Evolutionary conservation across 2,797 vertebrate genomes (phyloP).

Genomic region (Pipistrellus pipistrellus): DNA sequence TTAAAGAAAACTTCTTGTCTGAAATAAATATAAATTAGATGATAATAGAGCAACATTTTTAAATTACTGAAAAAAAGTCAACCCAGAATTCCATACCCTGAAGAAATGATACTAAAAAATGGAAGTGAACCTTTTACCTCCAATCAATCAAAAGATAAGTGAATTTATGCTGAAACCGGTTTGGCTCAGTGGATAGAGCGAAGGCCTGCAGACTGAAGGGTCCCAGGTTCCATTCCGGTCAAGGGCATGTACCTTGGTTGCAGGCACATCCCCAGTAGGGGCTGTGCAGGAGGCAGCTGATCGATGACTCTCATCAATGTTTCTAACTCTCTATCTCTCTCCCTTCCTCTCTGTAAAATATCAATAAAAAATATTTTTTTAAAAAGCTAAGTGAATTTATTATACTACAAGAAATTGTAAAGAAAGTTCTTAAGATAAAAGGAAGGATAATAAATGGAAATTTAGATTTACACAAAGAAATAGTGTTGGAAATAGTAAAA

Average conservation of each 20-base stretch:
- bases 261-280: too few relatives aligned
- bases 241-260: too few relatives aligned
- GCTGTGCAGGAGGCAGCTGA: too few relatives aligned
- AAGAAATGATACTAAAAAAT: background rate
- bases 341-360: too few relatives aligned
- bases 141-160: background rate
- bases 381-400: background rate
- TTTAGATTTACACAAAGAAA: background rate
- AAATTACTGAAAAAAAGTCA: background rate
- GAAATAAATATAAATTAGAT: background rate
- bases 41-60: background rate
- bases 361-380: too few relatives aligned
- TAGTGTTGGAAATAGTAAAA: background rate
- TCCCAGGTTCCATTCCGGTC: too few relatives aligned
- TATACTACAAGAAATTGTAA: background rate
- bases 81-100: background rate
- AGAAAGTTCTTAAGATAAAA: background rate
- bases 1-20: background rate
- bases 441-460: background rate
- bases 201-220: too few relatives aligned
- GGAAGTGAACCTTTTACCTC: background rate
- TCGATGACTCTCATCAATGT: too few relatives aligned
- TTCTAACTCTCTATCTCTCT: too few relatives aligned
- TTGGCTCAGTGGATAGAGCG: too few relatives aligned
- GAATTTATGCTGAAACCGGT: too few relatives aligned